A percentile compares a stretch with the other conserved stretches of the same genome.
Evolutionary conservation across 2,797 vertebrate genomes (phyloP).

Genomic region (Megalops cyprinoides): DNA sequence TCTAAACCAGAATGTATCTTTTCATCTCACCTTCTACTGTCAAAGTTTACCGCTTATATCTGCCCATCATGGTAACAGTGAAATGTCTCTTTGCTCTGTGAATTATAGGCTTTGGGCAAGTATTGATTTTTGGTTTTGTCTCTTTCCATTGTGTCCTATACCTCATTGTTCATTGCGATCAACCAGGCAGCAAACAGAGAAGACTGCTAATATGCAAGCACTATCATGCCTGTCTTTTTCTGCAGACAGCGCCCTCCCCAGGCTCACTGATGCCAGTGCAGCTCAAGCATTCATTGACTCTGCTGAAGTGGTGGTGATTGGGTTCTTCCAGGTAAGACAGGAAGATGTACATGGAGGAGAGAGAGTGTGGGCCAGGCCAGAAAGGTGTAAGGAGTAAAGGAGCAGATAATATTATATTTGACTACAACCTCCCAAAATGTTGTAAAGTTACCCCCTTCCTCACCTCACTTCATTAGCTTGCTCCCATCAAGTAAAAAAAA

Average conservation of each 20-base stretch:
- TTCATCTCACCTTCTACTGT: background rate
- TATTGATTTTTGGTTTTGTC: background rate
- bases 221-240: slow-evolving; percentile 17
- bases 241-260: slow-evolving; percentile 56
- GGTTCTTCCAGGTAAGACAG: slow-evolving; percentile 75
- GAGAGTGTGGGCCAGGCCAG: background rate
- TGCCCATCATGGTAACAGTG: background rate
- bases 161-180: background rate
- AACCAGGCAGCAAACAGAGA: background rate
- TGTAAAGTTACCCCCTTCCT: too few species aligned
- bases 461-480: too few species aligned
- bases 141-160: background rate
- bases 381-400: background rate
- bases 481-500: too few species aligned
- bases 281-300: slow-evolving; percentile 70
- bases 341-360: background rate
- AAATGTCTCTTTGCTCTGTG: background rate
- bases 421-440: too few species aligned
- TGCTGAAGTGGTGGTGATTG: slow-evolving; percentile 73
- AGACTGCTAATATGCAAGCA: too few species aligned
- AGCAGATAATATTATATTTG: slow-evolving; percentile 9
- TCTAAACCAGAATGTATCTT: background rate
- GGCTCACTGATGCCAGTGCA: slow-evolving; percentile 62
- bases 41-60: background rate
- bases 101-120: background rate